Base-by-base conservation (phyloP, 2,888 invertebrate genomes). In the Stegophylla sp. region DNA sequence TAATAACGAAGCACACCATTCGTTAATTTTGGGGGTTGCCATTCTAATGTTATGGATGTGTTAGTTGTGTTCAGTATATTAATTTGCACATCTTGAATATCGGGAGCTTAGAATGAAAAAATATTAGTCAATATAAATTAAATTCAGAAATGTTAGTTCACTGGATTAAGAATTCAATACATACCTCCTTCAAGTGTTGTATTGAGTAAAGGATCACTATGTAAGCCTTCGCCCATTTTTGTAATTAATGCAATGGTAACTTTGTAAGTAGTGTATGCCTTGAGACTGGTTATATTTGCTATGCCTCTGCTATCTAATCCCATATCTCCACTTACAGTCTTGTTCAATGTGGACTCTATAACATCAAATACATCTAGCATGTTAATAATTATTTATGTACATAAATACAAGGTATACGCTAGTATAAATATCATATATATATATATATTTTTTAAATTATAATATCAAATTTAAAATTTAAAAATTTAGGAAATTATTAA, bases 1-100 rank as follows among this genome's bases (percentile, higher is more conserved):
- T 94, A 95, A 84, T 90, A 89, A 48, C 89, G 89, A 75, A 95
- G 88, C 26, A 90, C 88, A 0, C 96, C 95, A 87, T 96, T 96
- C 20, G 90, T 89, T 28, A 89, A 88, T 1, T 87, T 85, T 0
- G 96, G 95, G 53, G 91, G 89, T 84, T 89, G 87, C 94, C 93
- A 94, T n/a, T 86, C 85, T 69, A 94, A 86, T 12, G 87, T 86
- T 82, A 92, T 87, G 17, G 92, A 90, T 71, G 90, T 88, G 85
- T 91, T 91, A 28, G 90, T 90, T 3, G 92, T 87, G 83, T 91
- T 87, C 4, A 86, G 86, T 81, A 92, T 86, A n/a, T 84, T 86
- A 10, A 93, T 87, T 86, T 91, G 89, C 82, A 87, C 87, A n/a
- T 92, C 91, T 7, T 88, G 88, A 26, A 83, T 64, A 72, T 86